Evolutionary conservation across 2,888 invertebrate genomes (phyloP).

Genomic region (Hemithea aestivaria): DNA sequence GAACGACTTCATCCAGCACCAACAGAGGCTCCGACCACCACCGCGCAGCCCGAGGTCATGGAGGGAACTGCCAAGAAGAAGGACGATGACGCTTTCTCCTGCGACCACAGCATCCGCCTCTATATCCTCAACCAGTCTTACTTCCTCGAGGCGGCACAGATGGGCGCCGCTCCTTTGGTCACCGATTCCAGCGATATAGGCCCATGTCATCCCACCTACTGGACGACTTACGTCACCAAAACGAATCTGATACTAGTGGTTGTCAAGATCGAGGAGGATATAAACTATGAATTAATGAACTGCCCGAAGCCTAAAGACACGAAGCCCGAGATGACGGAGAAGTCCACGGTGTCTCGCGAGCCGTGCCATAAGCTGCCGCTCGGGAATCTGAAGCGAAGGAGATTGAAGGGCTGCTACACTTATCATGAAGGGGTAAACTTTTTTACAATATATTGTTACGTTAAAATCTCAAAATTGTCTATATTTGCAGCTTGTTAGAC

Average conservation of each 20-base stretch:
- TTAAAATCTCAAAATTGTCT: too few species aligned
- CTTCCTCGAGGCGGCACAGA: slow-evolving; percentile 50
- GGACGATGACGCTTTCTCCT: slow-evolving; percentile 78
- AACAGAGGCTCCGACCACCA: slow-evolving; percentile 43
- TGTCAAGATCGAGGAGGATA: slow-evolving; percentile 71
- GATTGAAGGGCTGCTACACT: slow-evolving; percentile 87
- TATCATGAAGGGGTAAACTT: slow-evolving; percentile 86
- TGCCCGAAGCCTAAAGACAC: slow-evolving; percentile 82
- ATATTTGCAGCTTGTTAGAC: too few species aligned
- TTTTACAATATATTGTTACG: too few species aligned
- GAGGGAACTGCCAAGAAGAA: slow-evolving; percentile 52
- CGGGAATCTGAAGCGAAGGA: slow-evolving; percentile 82
- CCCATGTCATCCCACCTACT: slow-evolving; percentile 74
- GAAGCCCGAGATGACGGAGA: slow-evolving; percentile 54
- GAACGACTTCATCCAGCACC: slow-evolving; percentile 39
- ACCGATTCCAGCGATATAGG: slow-evolving; percentile 43
- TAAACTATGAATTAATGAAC: slow-evolving; percentile 28
- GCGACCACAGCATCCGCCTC: slow-evolving; percentile 85
- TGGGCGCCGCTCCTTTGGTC: slow-evolving; percentile 50
- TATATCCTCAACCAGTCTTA: slow-evolving; percentile 83
- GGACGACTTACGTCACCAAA: slow-evolving; percentile 84
- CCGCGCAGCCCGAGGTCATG: slow-evolving; percentile 31
- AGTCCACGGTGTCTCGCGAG: slow-evolving; percentile 68
- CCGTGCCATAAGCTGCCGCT: slow-evolving; percentile 88
- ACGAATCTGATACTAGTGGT: slow-evolving; percentile 89